phyloP scores from a whole-genome alignment of 2,797 vertebrate genomes.

The Enteromius treurensis region DNA sequence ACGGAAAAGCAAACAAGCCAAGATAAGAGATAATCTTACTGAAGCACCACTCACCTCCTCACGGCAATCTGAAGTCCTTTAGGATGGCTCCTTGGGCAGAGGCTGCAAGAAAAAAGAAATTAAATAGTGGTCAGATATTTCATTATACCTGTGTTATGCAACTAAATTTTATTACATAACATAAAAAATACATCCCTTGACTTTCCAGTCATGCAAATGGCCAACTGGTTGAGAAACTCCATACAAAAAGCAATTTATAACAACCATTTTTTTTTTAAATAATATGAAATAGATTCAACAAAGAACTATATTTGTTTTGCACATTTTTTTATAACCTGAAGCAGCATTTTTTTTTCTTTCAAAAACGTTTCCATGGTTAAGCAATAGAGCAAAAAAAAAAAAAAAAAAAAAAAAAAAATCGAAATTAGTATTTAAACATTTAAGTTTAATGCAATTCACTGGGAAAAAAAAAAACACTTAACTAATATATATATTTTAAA shows the following conservation, averaged over 20 bases:
- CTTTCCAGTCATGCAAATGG: neutral
- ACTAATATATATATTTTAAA: neutral
- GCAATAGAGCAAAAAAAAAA: neutral
- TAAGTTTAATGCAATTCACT: neutral
- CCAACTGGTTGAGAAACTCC: neutral
- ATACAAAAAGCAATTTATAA: neutral
- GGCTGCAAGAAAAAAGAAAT: constrained; percentile 73
- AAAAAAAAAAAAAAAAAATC: neutral
- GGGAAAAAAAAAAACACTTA: neutral
- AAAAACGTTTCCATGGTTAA: neutral
- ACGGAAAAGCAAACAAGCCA: constrained; percentile 6
- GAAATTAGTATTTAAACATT: neutral
- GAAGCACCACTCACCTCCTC: constrained; percentile 64
- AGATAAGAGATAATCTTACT: constrained; percentile 34
- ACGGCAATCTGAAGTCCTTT: constrained; percentile 68
- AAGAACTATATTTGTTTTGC: neutral
- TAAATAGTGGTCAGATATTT: constrained; percentile 55
- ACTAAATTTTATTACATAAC: neutral
- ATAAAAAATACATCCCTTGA: neutral
- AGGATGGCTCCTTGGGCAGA: constrained; percentile 84
- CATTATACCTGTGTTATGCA: neutral
- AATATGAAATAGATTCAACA: neutral
- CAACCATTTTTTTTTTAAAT: neutral
- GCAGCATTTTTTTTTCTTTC: no score
- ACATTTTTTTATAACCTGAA: neutral